Percentiles rank a stretch among this genome's conserved stretches.
Evolutionary conservation across 2,888 invertebrate species (phyloP).

Genomic region (Linyphia triangularis): DNA sequence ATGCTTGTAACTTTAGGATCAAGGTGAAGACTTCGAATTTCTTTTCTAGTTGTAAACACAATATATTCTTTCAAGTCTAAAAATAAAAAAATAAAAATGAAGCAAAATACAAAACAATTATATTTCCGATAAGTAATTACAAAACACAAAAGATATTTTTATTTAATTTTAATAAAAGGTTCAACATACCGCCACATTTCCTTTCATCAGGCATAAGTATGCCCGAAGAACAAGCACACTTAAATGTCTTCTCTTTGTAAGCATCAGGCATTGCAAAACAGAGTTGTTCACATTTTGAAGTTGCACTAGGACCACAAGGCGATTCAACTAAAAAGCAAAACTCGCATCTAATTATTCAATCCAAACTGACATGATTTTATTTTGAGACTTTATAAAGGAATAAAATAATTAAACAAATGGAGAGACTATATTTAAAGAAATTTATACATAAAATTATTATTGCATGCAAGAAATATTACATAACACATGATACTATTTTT

Average conservation of each 20-base stretch:
- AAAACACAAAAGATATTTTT: background rate
- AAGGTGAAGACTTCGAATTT: constrained; percentile 93
- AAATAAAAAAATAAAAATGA: constrained; percentile 17
- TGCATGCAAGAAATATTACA: no score
- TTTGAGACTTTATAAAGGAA: no score
- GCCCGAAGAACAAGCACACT: constrained; percentile 96
- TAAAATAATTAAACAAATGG: no score
- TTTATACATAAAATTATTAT: no score
- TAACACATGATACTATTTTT: no score
- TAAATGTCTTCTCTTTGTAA: constrained; percentile 80
- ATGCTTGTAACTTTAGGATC: constrained; percentile 89
- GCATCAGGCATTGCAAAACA: constrained; percentile 92
- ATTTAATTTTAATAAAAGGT: background rate
- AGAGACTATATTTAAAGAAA: no score
- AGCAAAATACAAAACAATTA: background rate
- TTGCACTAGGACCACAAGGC: constrained; percentile 84
- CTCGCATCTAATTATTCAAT: no score
- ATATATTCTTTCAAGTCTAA: constrained; percentile 87
- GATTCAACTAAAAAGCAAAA: constrained; percentile 81
- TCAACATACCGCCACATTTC: constrained; percentile 85
- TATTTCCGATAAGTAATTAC: background rate
- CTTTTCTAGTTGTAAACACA: constrained; percentile 95
- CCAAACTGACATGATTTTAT: no score
- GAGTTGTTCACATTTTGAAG: constrained; percentile 94
- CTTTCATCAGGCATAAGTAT: constrained; percentile 84